Conservation (phyloP, 2,888 invertebrate species). For the Zhuqinia jingwanae region DNA sequence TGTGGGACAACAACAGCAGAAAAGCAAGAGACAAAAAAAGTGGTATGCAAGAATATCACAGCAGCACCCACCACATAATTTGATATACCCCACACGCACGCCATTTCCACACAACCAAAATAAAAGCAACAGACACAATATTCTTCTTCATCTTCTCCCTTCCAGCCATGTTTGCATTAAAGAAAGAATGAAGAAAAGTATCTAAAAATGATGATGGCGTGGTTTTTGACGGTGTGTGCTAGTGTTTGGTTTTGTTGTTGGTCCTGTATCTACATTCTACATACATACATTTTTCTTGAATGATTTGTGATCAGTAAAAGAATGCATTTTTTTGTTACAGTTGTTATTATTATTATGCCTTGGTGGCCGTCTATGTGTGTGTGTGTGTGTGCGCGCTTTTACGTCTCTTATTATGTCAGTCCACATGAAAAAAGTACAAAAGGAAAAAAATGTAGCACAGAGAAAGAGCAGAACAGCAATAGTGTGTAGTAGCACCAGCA, state of each 20-base stretch:
- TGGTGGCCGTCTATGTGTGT: not conserved
- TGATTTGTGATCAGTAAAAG: constrained; percentile 38
- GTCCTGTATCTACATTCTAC: not conserved
- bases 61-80: not conserved
- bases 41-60: not conserved
- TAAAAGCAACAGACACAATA: constrained; percentile 25
- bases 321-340: not conserved
- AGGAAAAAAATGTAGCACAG: constrained; percentile 22
- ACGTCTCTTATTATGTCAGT: no score
- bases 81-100: not conserved
- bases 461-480: not conserved
- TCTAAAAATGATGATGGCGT: not conserved
- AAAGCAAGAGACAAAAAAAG: constrained; percentile 4
- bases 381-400: no score
- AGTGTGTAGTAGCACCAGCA: not conserved
- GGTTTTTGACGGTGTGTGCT: not conserved
- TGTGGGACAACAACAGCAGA: constrained; percentile 8
- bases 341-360: not conserved
- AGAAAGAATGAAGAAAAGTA: not conserved
- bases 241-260: not conserved
- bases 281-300: constrained; percentile 16
- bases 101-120: not conserved
- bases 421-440: not conserved
- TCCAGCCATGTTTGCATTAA: constrained; percentile 32
- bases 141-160: constrained; percentile 5